Evolutionary conservation across 2,113 vertebrate species (phyloP).

Genomic region (Siniperca knerii): DNA sequence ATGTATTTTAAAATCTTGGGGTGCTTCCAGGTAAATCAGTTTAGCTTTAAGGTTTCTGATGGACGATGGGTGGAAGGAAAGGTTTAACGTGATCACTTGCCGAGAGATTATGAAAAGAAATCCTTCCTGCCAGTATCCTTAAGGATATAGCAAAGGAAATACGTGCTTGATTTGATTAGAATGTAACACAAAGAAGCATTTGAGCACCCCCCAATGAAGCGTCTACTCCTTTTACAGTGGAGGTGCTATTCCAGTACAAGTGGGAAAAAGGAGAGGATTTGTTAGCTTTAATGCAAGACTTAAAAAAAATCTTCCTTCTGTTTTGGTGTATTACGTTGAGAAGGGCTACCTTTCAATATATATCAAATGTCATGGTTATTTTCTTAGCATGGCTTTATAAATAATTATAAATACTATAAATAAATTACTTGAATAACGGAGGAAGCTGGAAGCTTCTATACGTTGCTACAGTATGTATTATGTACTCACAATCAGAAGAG

Average conservation of each 20-base stretch:
- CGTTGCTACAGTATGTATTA: not conserved
- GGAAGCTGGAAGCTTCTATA: constrained; percentile 15
- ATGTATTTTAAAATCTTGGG: constrained; percentile 35
- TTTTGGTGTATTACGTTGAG: not conserved
- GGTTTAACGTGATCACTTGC: constrained; percentile 49
- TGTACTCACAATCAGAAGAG: not conserved
- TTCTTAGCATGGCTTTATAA: not conserved
- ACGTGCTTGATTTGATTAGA: constrained; percentile 60
- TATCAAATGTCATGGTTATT: not conserved
- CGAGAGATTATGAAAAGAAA: constrained; percentile 52
- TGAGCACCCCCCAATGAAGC: not conserved
- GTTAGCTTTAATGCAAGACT: not conserved
- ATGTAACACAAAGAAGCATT: constrained; percentile 50
- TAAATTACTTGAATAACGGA: not conserved
- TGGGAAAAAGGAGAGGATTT: constrained; percentile 6
- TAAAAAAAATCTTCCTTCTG: not conserved
- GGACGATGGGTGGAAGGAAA: constrained; percentile 36
- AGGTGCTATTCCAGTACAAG: constrained; percentile 11
- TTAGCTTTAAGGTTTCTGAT: constrained; percentile 51
- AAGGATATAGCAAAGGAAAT: constrained; percentile 51
- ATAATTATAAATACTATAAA: not conserved
- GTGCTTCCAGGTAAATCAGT: constrained; percentile 43
- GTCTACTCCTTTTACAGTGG: constrained; percentile 20
- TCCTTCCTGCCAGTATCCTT: constrained; percentile 38
- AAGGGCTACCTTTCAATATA: not conserved